Conservation (phyloP, 2,113 vertebrate genomes). For the Caracal caracal region DNA sequence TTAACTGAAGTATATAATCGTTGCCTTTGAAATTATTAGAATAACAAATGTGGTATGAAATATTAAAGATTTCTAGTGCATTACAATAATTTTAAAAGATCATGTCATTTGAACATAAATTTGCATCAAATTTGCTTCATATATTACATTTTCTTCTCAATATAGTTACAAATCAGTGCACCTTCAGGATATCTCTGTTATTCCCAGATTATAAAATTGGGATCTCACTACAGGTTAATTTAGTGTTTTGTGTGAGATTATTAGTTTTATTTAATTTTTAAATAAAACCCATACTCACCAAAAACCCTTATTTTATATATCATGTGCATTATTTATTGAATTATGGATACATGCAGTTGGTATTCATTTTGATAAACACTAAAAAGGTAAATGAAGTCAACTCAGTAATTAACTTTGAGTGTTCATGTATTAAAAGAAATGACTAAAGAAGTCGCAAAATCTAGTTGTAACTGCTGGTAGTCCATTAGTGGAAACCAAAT, state of each 20-base stretch:
- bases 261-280: slow-evolving; percentile 67
- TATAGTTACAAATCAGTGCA: slow-evolving; percentile 11
- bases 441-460: slow-evolving; percentile 51
- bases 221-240: slow-evolving; percentile 13
- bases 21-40: neutral
- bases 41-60: slow-evolving; percentile 44
- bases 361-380: slow-evolving; percentile 61
- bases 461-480: neutral
- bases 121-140: slow-evolving; percentile 56
- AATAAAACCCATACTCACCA: slow-evolving; percentile 53
- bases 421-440: slow-evolving; percentile 60
- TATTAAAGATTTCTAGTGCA: slow-evolving; percentile 6
- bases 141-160: slow-evolving; percentile 44
- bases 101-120: slow-evolving; percentile 37
- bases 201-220: neutral
- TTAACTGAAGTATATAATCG: neutral
- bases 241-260: neutral
- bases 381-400: slow-evolving; percentile 67
- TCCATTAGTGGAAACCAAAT: slow-evolving; percentile 49
- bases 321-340: slow-evolving; percentile 48
- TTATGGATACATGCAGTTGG: slow-evolving; percentile 42
- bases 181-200: slow-evolving; percentile 23
- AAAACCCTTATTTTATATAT: slow-evolving; percentile 47
- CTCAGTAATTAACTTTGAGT: slow-evolving; percentile 64
- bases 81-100: slow-evolving; percentile 59